phyloP scores from a whole-genome alignment of 2,888 invertebrate species.

The Epinotia ramella region DNA sequence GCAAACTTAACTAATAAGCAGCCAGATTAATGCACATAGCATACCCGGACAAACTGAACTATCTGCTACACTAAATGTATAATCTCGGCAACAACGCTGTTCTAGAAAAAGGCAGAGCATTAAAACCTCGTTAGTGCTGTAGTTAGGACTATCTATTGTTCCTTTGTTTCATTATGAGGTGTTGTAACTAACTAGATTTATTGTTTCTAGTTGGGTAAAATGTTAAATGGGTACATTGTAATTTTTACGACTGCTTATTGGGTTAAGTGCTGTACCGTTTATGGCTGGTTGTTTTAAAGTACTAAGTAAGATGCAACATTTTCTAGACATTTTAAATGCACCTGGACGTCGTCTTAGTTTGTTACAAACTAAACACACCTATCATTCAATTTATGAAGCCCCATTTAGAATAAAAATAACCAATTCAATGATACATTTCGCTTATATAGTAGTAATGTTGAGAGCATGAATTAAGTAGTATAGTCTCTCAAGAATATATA shows the following conservation, averaged over 20 bases:
- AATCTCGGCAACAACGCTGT: background rate
- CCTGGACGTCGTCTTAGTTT: background rate
- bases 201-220: constrained; percentile 18
- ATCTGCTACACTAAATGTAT: background rate
- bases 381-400: no score
- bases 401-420: no score
- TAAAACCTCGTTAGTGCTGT: constrained; percentile 42
- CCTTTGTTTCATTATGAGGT: constrained; percentile 26
- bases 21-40: background rate
- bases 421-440: no score
- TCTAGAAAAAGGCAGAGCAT: constrained; percentile 33
- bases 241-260: constrained; percentile 6
- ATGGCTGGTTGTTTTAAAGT: constrained; percentile 5
- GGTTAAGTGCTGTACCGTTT: constrained; percentile 3
- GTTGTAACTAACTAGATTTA: constrained; percentile 27
- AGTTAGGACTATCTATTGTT: background rate
- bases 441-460: no score
- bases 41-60: background rate
- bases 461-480: no score
- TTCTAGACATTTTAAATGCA: constrained; percentile 6
- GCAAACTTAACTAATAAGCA: background rate
- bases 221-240: constrained; percentile 17
- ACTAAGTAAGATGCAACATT: background rate
- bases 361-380: no score
- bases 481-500: no score